phyloP scores from a whole-genome alignment of 2,888 invertebrate species.

The Malacosoma neustria region DNA sequence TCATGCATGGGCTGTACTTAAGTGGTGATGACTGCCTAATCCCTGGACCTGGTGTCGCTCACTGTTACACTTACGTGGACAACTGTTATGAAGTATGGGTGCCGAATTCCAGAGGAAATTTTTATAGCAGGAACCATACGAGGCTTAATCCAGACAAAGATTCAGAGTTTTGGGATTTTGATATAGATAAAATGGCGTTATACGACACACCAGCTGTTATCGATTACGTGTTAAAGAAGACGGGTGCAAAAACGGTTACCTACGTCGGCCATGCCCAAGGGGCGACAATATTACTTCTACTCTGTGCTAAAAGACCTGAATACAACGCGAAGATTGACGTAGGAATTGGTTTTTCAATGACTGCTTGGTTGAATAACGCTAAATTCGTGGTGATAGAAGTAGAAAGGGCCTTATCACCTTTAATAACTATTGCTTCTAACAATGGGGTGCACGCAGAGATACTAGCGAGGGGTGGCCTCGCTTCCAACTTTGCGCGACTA shows the following conservation, averaged over 20 bases:
- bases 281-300: slow-evolving; percentile 14
- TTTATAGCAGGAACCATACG: slow-evolving; percentile 13
- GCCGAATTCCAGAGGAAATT: slow-evolving; percentile 15
- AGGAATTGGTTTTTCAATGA: slow-evolving; percentile 24
- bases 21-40: slow-evolving; percentile 23
- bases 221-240: slow-evolving; percentile 23
- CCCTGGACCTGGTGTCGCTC: slow-evolving; percentile 20
- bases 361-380: slow-evolving; percentile 18
- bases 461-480: slow-evolving; percentile 12
- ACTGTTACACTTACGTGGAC: slow-evolving; percentile 24
- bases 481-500: slow-evolving; percentile 11
- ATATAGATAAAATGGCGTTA: slow-evolving; percentile 23
- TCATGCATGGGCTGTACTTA: slow-evolving; percentile 22
- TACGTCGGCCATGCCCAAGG: slow-evolving; percentile 30
- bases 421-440: slow-evolving; percentile 3
- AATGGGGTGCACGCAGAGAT: slow-evolving; percentile 14
- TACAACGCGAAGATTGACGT: slow-evolving; percentile 28
- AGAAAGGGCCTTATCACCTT: slow-evolving; percentile 11
- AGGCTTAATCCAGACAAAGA: slow-evolving; percentile 14
- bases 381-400: slow-evolving; percentile 17
- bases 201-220: slow-evolving; percentile 25
- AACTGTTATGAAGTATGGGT: slow-evolving; percentile 21
- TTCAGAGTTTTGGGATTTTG: slow-evolving; percentile 23
- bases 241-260: slow-evolving; percentile 15
- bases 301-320: slow-evolving; percentile 23